Conservation (phyloP, 2,797 vertebrate species). For the Miichthys miiuy region DNA sequence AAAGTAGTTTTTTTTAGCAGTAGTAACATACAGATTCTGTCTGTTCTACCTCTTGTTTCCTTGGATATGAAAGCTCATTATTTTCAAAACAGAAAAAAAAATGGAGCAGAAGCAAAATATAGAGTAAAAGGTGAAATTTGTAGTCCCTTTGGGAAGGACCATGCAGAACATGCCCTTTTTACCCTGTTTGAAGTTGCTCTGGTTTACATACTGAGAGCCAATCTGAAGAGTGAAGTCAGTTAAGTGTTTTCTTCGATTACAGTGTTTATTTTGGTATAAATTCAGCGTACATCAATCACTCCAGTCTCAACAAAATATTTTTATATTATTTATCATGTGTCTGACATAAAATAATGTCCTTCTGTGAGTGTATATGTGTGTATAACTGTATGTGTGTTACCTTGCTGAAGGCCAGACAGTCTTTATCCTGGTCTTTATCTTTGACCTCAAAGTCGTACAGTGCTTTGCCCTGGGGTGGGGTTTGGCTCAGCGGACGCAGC, state of each 20-base stretch:
- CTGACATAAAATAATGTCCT: slow-evolving; percentile 6
- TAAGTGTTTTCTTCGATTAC: slow-evolving; percentile 35
- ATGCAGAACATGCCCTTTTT: slow-evolving; percentile 8
- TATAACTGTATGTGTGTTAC: slow-evolving; percentile 73
- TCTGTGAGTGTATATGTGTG: slow-evolving; percentile 15
- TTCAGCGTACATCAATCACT: slow-evolving; percentile 10
- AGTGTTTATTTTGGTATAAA: slow-evolving; percentile 38
- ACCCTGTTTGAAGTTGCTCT: slow-evolving; percentile 31
- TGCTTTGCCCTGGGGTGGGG: slow-evolving; percentile 96
- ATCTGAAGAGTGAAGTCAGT: slow-evolving; percentile 16
- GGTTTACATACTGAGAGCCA: slow-evolving; percentile 36
- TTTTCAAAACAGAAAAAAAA: not conserved
- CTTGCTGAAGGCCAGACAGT: slow-evolving; percentile 98
- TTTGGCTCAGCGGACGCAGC: slow-evolving; percentile 92
- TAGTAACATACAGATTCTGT: not conserved
- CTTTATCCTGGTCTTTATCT: slow-evolving; percentile 98
- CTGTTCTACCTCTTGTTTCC: not conserved
- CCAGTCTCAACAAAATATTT: slow-evolving; percentile 8
- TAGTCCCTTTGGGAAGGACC: slow-evolving; percentile 1
- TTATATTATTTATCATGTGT: not conserved
- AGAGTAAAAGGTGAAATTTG: slow-evolving; percentile 14
- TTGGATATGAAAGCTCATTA: not conserved
- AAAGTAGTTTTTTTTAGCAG: not conserved
- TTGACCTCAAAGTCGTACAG: slow-evolving; percentile 99
- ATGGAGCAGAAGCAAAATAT: not conserved